Evolutionary conservation across 2,113 vertebrate genomes (phyloP), one percentile per base, ranked within the genome.

Genomic region (Chunga burmeisteri): DNA sequence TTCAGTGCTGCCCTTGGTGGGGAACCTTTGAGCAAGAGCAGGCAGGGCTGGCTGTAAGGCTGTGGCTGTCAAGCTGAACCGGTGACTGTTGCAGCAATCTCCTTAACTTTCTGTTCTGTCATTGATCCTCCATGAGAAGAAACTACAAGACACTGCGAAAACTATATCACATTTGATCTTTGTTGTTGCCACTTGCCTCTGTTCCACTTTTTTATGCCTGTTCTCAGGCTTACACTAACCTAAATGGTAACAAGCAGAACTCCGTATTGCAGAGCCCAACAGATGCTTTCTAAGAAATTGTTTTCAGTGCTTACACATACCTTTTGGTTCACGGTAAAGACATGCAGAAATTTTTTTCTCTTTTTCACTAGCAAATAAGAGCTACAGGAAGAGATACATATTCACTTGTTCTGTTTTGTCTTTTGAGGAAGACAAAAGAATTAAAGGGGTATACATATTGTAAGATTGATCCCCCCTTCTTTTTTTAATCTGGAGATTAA

Each of bases 401-500:
- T 92, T 97, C 50, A 90, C 80, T 89, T 96, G 78, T 94, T 94
- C 75, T 94, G 11, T 95, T 96, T 86, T 91, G 53, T 96, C 88
- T 97, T 94, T 56, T 55, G 32, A 70, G 40, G 38, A 67, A 95
- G 95, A 96, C 91, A 83, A 82, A 97, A 95, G 93, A 78, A 94
- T 34, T 86, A 96, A 79, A 92, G 55, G 15, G 80, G 42, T 96
- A 91, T 97, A 81, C 22, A 36, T 92, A 81, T 92, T 74, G 22
- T 66, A 81, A 81, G 65, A 79, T 44, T 30, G 11, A 75, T 74
- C 8, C 18, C 3, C 5, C 7, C 0, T 8, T 67, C 84, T 88
- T 96, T 98, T 97, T 86, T 52, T 55, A 93, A 88, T 96, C 91
- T 95, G 89, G 47, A 97, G 90, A 95, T 97, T 96, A 97, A 97